phyloP scores from a whole-genome alignment of 2,113 vertebrate genomes.

The Rissa tridactyla region DNA sequence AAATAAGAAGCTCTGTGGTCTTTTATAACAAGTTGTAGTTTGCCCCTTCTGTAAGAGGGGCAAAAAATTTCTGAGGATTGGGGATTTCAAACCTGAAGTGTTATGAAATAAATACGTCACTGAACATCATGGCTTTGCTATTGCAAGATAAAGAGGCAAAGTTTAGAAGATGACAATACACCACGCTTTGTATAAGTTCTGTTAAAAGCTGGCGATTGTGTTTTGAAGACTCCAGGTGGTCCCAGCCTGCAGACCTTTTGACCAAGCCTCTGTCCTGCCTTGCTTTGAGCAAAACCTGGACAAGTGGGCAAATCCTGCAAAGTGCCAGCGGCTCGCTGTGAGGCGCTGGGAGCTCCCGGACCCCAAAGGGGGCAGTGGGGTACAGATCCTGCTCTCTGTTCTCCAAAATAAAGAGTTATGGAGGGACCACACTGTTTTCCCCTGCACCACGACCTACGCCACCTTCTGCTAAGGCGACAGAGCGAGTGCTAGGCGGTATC shows the following conservation, averaged over 20 bases:
- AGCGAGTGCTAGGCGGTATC: neutral
- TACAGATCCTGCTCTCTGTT: neutral
- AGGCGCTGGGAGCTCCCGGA: neutral
- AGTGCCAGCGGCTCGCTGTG: neutral
- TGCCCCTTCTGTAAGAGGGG: neutral
- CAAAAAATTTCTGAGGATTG: neutral
- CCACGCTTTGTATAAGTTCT: neutral
- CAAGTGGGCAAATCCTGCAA: neutral
- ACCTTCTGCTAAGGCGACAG: neutral
- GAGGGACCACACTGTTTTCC: neutral
- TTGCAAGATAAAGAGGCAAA: neutral
- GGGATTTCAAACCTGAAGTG: neutral
- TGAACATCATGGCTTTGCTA: neutral
- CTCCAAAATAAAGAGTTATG: neutral
- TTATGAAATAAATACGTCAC: neutral
- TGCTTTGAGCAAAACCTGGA: neutral
- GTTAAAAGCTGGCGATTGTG: neutral
- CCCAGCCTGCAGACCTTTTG: neutral
- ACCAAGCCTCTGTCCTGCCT: neutral
- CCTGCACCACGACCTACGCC: neutral
- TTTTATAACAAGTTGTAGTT: neutral
- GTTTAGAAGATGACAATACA: neutral
- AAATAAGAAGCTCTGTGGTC: neutral
- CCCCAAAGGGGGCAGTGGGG: fast-evolving
- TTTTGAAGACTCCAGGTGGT: neutral